Conservation (phyloP, 2,888 invertebrate genomes). For the Monochamus alternatus region DNA sequence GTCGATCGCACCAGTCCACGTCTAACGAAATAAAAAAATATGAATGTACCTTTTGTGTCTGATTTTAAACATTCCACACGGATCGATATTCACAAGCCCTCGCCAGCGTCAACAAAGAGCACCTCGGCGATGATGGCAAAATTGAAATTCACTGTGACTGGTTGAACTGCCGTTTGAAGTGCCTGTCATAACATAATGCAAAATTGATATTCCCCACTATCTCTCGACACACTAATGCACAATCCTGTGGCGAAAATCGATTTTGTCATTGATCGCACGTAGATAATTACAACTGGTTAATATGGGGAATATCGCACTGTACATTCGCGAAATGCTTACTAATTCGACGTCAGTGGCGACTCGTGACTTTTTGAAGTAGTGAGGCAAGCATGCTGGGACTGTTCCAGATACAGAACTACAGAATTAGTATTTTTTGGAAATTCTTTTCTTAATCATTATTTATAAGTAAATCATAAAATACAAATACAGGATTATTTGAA, state of each 20-base stretch:
- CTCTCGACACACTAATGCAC: conserved; percentile 25
- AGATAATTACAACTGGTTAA: conserved; percentile 20
- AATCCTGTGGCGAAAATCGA: conserved; percentile 9
- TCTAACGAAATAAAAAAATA: background rate
- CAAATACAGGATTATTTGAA: no score
- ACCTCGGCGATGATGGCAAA: background rate
- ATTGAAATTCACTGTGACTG: conserved; percentile 23
- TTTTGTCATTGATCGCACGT: conserved; percentile 19
- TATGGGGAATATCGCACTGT: conserved; percentile 15
- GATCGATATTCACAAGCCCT: background rate
- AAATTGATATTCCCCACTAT: conserved; percentile 26
- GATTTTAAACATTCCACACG: background rate
- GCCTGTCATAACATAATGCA: conserved; percentile 24
- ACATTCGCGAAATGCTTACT: background rate
- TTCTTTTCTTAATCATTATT: no score
- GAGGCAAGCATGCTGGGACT: no score
- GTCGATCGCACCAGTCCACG: no score
- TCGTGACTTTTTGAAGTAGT: no score
- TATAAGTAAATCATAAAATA: no score
- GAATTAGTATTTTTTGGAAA: no score
- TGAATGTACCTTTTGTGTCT: background rate
- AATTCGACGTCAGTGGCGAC: background rate
- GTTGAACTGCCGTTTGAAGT: background rate
- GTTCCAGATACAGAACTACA: no score
- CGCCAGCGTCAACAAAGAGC: background rate